Percentiles rank a stretch among this genome's conserved stretches.
Conservation (phyloP, 2,888 invertebrate genomes). For the Zootermopsis nevadensis region DNA sequence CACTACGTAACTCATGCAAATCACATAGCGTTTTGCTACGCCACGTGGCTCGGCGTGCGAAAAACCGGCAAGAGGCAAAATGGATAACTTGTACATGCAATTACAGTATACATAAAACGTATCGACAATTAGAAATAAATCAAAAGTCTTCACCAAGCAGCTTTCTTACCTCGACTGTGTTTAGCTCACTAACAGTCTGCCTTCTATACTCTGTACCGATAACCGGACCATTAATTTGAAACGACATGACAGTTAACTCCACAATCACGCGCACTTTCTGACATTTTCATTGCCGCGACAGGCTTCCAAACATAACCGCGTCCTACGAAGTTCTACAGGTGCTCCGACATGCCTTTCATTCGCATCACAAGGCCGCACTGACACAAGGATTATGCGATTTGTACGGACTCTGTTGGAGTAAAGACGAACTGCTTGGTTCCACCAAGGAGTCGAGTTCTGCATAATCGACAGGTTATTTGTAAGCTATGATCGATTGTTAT, state of each 20-base stretch:
- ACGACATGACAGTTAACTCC: background rate
- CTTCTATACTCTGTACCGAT: background rate
- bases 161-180: constrained; percentile 43
- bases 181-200: constrained; percentile 18
- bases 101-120: background rate
- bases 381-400: background rate
- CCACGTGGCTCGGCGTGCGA: background rate
- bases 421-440: background rate
- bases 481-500: background rate
- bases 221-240: constrained; percentile 38
- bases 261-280: constrained; percentile 43
- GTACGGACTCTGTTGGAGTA: background rate
- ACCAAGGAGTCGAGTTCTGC: background rate
- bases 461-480: background rate
- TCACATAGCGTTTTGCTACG: background rate
- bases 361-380: constrained; percentile 2
- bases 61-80: background rate
- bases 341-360: constrained; percentile 35
- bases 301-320: constrained; percentile 38
- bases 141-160: background rate
- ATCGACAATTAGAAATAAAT: background rate
- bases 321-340: constrained; percentile 47
- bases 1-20: background rate
- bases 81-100: background rate
- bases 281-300: constrained; percentile 2